These are phyloP conservation scores for Porites lutea DNA, from an alignment of 64 coral and sea anemone species.

Conservation along the genomic window DNA sequence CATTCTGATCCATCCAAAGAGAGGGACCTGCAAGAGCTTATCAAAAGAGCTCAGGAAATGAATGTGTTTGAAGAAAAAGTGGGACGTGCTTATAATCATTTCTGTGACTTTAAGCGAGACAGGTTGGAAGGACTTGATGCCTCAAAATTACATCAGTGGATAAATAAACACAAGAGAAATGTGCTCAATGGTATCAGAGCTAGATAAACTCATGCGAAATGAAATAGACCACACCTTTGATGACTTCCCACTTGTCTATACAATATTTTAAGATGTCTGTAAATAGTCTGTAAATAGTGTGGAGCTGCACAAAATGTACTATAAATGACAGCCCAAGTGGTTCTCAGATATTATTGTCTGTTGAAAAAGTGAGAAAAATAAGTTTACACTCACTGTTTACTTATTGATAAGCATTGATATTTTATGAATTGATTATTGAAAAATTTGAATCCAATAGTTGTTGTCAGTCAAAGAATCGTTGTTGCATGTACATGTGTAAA, in stretches of 20 bases:
- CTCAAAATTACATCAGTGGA: slow-evolving; percentile 46
- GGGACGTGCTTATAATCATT: slow-evolving; percentile 48
- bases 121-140: slow-evolving; percentile 44
- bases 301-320: not conserved
- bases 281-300: not conserved
- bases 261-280: slow-evolving; percentile 4
- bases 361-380: no score
- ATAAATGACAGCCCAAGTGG: not conserved
- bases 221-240: slow-evolving; percentile 12
- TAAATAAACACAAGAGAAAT: slow-evolving; percentile 51
- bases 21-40: slow-evolving; percentile 46
- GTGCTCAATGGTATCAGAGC: slow-evolving; percentile 50
- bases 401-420: no score
- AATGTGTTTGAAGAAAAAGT: slow-evolving; percentile 38
- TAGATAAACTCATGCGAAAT: slow-evolving; percentile 46
- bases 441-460: no score
- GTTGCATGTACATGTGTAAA: no score
- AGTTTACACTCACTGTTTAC: no score
- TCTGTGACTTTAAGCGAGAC: slow-evolving; percentile 41
- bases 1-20: slow-evolving; percentile 36
- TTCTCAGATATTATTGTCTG: no score
- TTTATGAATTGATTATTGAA: no score
- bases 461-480: no score
- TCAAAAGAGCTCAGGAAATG: slow-evolving; percentile 38
- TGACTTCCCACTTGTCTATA: not conserved